A percentile compares a stretch with the other conserved stretches of the same genome.
Evolutionary conservation across 2,113 vertebrate species (phyloP).

Genomic region (Seriola aureovittata): DNA sequence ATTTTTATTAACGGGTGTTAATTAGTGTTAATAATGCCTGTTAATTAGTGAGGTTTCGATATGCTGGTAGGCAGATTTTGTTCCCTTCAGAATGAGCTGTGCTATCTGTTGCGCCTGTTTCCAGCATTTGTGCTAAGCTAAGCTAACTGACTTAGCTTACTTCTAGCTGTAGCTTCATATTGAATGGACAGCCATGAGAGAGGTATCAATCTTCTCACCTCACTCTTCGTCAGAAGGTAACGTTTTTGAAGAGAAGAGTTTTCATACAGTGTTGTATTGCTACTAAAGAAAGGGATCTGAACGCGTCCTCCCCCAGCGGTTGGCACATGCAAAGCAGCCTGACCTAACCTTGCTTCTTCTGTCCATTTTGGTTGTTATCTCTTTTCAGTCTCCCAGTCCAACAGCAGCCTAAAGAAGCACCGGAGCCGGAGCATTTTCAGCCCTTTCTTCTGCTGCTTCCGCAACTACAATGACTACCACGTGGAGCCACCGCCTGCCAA

Average conservation of each 20-base stretch:
- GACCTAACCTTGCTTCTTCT: slow-evolving; percentile 13
- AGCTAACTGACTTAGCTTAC: no score
- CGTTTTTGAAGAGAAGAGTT: not conserved
- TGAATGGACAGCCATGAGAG: no score
- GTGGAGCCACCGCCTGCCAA: slow-evolving; percentile 89
- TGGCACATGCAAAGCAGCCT: not conserved
- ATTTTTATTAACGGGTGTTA: no score
- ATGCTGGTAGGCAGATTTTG: no score
- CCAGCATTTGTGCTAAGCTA: no score
- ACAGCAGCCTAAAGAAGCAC: slow-evolving; percentile 95
- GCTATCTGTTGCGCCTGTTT: no score
- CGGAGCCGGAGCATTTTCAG: slow-evolving; percentile 95
- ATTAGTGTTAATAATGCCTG: no score
- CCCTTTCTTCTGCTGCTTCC: slow-evolving; percentile 99
- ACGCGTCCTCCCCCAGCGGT: not conserved
- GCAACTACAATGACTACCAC: slow-evolving; percentile 95
- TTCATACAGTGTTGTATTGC: not conserved
- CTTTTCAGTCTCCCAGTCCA: slow-evolving; percentile 89
- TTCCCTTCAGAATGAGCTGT: no score
- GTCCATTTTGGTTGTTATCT: slow-evolving; percentile 20
- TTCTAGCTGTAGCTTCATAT: no score
- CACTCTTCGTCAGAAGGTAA: no score
- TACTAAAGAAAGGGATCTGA: not conserved
- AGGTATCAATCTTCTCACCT: no score
- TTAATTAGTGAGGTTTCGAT: no score